These are phyloP conservation scores for Bombus balteatus DNA, from an alignment of 1,140 invertebrate species.

Conservation along the genomic window DNA sequence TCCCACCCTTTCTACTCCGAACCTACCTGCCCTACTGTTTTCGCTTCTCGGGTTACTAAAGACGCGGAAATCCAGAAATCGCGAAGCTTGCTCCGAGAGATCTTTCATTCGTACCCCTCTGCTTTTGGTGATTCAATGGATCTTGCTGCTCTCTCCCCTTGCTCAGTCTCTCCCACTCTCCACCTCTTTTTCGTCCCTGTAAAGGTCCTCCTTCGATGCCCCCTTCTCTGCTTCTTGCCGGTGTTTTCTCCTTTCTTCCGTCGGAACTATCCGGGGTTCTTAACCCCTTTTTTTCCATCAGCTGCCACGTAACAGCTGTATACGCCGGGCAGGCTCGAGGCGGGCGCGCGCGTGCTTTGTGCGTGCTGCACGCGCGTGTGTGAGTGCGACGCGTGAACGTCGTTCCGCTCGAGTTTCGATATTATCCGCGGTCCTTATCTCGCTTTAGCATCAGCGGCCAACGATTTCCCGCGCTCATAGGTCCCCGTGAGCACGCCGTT, in stretches of 20 bases:
- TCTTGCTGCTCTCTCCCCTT: not conserved
- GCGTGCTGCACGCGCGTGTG: conserved; percentile 28
- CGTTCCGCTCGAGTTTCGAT: conserved; percentile 18
- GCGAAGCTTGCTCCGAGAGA: conserved; percentile 71
- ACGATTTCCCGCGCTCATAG: conserved; percentile 33
- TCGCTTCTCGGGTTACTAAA: conserved; percentile 81
- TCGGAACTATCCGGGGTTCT: conserved; percentile 70
- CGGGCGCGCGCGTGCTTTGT: conserved; percentile 36
- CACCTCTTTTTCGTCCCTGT: conserved; percentile 38
- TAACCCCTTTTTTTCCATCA: conserved; percentile 82
- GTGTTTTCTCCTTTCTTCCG: conserved; percentile 62
- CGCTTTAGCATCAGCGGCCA: not conserved
- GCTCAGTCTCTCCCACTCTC: not conserved
- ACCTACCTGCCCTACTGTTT: conserved; percentile 79
- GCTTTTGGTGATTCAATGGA: conserved; percentile 37
- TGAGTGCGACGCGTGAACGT: conserved; percentile 26
- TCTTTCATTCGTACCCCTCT: conserved; percentile 26
- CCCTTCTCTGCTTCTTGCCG: conserved; percentile 55
- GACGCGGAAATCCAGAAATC: conserved; percentile 82
- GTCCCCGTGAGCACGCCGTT: not conserved
- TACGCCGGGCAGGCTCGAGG: conserved; percentile 55
- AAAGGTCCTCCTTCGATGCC: conserved; percentile 61
- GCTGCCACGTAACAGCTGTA: conserved; percentile 81
- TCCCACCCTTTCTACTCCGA: conserved; percentile 30
- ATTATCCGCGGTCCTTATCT: conserved; percentile 50